Base-by-base conservation (phyloP, 2,113 vertebrate genomes). In the Fukomys damarensis region DNA sequence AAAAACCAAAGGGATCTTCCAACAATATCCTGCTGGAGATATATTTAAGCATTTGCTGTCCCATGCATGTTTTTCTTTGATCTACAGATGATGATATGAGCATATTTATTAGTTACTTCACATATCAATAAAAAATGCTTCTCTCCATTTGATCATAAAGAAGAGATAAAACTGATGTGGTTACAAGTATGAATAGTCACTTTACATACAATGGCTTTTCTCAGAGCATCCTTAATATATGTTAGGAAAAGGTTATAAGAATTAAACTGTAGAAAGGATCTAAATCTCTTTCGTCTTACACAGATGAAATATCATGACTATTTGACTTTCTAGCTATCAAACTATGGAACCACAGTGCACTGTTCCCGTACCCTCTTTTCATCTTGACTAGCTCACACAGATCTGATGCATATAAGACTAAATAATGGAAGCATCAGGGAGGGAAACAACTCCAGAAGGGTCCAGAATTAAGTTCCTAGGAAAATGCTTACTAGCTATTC, bases 1-100 rank as follows among this genome's bases (percentile, higher is more conserved):
- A 87, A 77, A 95, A 92, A 10, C 83, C 54, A 66, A 92, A 94
- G 61, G n/a, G 26, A 80, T 91, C 74, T 82, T 84, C 82, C 83
- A 95, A 28, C n/a, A 58, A 41, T 38, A 46, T 96, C 30, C 16
- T 83, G 52, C n/a, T 66, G 82, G 93, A 63, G 52, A 85, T 72
- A 82, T 92, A 58, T 74, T 85, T 80, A 59, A 74, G 83, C 43
- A 70, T 65, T 72, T n/a, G 52, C 20, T 54, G 43, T 59, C 63
- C 24, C 32, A 0, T 43, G 32, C 49, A 43, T 72, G 19, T 61
- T 93, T 86, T 74, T 46, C 83, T 90, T 89, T 95, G 79, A 91
- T 94, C 80, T 58, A 61, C 52, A 24, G 46, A 41, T 76, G 70
- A 38, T 81, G 52, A 52, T 52, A 43, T 6, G 35, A 16, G 7